Evolutionary conservation across 2,888 invertebrate species (phyloP).

Genomic region (Dimorphilus gyrociliatus): DNA sequence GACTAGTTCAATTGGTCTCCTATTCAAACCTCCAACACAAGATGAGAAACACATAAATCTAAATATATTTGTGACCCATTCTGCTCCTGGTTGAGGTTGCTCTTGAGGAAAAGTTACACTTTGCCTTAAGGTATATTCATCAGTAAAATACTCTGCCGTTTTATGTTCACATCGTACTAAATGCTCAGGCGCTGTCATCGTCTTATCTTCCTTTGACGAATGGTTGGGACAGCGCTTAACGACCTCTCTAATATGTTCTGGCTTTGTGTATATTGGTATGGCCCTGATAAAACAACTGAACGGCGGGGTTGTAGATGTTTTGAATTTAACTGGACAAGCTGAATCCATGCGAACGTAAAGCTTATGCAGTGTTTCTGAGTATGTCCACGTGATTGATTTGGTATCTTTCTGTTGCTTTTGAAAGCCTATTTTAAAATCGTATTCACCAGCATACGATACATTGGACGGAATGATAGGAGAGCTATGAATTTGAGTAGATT

Average conservation of each 20-base stretch:
- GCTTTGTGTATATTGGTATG: conserved; percentile 49
- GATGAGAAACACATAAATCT: conserved; percentile 61
- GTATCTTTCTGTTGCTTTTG: conserved; percentile 35
- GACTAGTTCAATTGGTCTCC: conserved; percentile 50
- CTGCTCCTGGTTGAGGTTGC: conserved; percentile 43
- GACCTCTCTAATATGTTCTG: conserved; percentile 50
- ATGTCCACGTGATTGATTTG: conserved; percentile 40
- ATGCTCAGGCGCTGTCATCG: conserved; percentile 23
- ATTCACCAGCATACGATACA: conserved; percentile 32
- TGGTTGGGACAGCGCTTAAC: conserved; percentile 56
- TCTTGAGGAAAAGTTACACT: conserved; percentile 49
- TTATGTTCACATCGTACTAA: conserved; percentile 34
- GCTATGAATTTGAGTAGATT: too few species aligned
- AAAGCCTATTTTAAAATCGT: conserved; percentile 32
- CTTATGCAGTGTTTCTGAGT: conserved; percentile 44
- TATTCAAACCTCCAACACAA: conserved; percentile 58
- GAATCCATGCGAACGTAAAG: conserved; percentile 37
- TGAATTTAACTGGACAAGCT: conserved; percentile 53
- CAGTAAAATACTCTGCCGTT: conserved; percentile 40
- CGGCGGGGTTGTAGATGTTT: conserved; percentile 40
- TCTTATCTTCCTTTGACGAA: conserved; percentile 32
- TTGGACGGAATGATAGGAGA: too few species aligned
- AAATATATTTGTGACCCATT: conserved; percentile 49
- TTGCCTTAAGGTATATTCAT: conserved; percentile 40
- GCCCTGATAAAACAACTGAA: conserved; percentile 45